phyloP scores from a whole-genome alignment of 1,140 invertebrate genomes.

The Pantala flavescens region DNA sequence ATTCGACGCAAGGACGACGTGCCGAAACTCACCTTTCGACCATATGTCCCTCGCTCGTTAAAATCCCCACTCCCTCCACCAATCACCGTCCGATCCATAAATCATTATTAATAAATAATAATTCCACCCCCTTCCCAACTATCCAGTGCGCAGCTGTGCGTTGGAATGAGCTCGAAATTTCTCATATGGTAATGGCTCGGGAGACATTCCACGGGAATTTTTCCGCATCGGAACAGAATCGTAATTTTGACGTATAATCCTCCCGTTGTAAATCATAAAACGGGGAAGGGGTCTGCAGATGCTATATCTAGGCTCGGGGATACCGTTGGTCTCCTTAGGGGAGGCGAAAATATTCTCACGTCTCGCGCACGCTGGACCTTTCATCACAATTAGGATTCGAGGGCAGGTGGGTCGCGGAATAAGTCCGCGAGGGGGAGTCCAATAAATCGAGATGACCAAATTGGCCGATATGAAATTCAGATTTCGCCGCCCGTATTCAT shows the following conservation, averaged over 20 bases:
- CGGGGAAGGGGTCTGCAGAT: not conserved
- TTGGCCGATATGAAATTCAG: no score
- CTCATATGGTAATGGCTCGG: not conserved
- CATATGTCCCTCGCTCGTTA: no score
- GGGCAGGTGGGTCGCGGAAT: no score
- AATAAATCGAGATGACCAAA: no score
- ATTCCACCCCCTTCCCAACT: not conserved
- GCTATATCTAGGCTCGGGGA: not conserved
- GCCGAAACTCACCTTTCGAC: no score
- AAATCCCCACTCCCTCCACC: not conserved
- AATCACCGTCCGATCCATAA: not conserved
- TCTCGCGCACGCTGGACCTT: not conserved
- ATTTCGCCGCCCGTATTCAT: no score
- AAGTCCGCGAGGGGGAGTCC: no score
- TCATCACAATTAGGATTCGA: not conserved
- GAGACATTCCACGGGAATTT: no score
- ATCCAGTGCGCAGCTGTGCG: not conserved
- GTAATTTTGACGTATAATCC: not conserved
- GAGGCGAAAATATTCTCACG: conserved; percentile 1
- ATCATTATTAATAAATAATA: conserved; percentile 1
- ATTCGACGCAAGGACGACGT: not conserved
- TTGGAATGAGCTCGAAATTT: not conserved
- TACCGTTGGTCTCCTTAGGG: not conserved
- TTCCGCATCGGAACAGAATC: no score
- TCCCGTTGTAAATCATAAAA: not conserved